Conservation (phyloP, 2,888 invertebrate species). For the Coelopa pilipes region DNA sequence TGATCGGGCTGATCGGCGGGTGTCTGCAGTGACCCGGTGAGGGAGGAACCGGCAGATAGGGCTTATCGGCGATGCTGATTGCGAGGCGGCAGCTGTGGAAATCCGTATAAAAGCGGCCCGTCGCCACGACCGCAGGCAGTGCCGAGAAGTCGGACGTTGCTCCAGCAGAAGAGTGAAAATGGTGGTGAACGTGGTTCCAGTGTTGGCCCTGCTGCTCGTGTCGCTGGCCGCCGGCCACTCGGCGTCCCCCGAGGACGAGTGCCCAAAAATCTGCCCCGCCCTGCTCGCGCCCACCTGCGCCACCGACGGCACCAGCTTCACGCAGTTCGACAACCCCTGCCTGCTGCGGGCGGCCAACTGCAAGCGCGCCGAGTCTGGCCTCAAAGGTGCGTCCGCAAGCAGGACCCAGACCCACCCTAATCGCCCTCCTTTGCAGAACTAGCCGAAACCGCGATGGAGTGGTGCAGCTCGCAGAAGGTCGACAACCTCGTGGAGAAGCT, state of each 20-base stretch:
- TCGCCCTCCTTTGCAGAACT: constrained; percentile 46
- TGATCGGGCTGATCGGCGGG: too few species aligned
- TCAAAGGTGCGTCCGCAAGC: too few species aligned
- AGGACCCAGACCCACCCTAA: too few species aligned
- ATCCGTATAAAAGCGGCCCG: background rate
- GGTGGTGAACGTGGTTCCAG: background rate
- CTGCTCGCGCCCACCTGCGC: constrained; percentile 55
- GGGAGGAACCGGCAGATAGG: too few species aligned
- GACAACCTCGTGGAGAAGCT: constrained; percentile 48
- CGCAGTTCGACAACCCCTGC: constrained; percentile 56
- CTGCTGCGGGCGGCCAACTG: constrained; percentile 54
- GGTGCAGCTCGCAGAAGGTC: constrained; percentile 57
- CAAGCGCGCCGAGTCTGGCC: constrained; percentile 46
- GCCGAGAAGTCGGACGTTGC: too few species aligned
- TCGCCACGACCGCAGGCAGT: background rate
- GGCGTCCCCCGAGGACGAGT: constrained; percentile 49
- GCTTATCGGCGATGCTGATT: too few species aligned
- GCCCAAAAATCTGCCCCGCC: constrained; percentile 54
- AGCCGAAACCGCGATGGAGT: constrained; percentile 52
- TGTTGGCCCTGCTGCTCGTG: background rate
- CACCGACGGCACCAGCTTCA: constrained; percentile 52
- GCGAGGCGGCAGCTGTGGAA: background rate
- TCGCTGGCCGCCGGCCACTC: constrained; percentile 14
- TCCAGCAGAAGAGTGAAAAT: background rate
- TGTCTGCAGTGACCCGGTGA: too few species aligned